A percentile compares a stretch with the other conserved stretches of the same genome.
Evolutionary conservation across 2,888 invertebrate genomes (phyloP).

Genomic region (Drosophila putrida): DNA sequence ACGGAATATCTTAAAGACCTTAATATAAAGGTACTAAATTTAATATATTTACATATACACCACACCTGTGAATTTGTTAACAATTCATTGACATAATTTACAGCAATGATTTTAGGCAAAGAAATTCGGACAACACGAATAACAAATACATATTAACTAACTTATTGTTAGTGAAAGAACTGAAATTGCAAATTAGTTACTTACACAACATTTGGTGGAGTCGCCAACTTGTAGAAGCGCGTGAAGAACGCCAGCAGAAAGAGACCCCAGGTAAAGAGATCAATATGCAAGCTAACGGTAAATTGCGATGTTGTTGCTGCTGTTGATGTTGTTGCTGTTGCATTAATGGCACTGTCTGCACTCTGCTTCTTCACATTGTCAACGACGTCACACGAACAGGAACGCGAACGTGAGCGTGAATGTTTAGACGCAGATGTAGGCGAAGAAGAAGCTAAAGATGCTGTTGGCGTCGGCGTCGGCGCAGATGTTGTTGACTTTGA

Average conservation of each 20-base stretch:
- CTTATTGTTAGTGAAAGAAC: no score
- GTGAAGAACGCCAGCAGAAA: constrained; percentile 90
- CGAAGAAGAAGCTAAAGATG: constrained; percentile 23
- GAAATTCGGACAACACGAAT: no score
- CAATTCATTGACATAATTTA: no score
- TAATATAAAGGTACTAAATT: no score
- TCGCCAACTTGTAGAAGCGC: constrained; percentile 93
- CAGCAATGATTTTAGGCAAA: no score
- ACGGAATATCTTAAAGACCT: no score
- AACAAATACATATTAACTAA: no score
- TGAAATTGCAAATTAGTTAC: constrained; percentile 83
- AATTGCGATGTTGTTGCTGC: constrained; percentile 72
- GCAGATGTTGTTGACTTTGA: constrained; percentile 43
- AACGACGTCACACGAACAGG: constrained; percentile 50
- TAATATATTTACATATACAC: no score
- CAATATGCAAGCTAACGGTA: constrained; percentile 89
- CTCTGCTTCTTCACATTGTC: constrained; percentile 14
- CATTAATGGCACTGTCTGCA: constrained; percentile 8
- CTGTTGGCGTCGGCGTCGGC: constrained; percentile 38
- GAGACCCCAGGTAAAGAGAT: constrained; percentile 90
- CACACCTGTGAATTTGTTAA: no score
- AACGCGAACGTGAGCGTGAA: constrained; percentile 51
- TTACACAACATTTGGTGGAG: constrained; percentile 96
- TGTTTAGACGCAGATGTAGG: constrained; percentile 26
- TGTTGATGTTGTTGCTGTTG: neutral